Evolutionary conservation across 2,113 vertebrate species (phyloP).

Genomic region (Stegastes partitus): DNA sequence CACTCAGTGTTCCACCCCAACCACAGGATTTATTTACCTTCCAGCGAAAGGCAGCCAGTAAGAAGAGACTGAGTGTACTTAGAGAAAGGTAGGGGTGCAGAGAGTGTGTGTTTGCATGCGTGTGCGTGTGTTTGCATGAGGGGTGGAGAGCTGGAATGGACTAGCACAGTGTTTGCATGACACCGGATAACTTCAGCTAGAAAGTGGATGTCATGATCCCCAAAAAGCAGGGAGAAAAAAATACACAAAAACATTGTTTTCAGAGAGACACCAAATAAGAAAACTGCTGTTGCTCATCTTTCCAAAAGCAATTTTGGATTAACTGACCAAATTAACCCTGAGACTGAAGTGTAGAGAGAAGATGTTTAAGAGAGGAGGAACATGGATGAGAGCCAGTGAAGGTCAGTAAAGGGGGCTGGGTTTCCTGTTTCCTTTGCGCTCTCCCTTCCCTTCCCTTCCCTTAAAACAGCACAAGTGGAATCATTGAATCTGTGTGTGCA

Average conservation of each 20-base stretch:
- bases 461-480: conserved; percentile 44
- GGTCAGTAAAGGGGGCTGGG: conserved; percentile 32
- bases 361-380: conserved; percentile 31
- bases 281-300: not conserved
- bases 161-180: conserved; percentile 18
- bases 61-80: conserved; percentile 54
- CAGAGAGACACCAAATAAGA: not conserved
- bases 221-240: conserved; percentile 24
- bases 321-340: not conserved
- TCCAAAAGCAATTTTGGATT: conserved; percentile 11
- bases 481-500: conserved; percentile 52
- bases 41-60: conserved; percentile 47
- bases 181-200: conserved; percentile 20
- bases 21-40: conserved; percentile 80
- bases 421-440: conserved; percentile 67
- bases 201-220: conserved; percentile 39
- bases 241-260: not conserved
- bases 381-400: conserved; percentile 42
- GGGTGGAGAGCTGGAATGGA: conserved; percentile 28
- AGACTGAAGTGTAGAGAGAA: not conserved
- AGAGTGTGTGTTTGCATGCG: conserved; percentile 21
- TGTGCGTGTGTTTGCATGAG: conserved; percentile 27
- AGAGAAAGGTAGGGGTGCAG: conserved; percentile 39
- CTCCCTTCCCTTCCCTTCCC: conserved; percentile 15
- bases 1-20: conserved; percentile 70